Evolutionary conservation across 2,888 invertebrate genomes (phyloP).

Genomic region (Dasysyrphus tricinctus): DNA sequence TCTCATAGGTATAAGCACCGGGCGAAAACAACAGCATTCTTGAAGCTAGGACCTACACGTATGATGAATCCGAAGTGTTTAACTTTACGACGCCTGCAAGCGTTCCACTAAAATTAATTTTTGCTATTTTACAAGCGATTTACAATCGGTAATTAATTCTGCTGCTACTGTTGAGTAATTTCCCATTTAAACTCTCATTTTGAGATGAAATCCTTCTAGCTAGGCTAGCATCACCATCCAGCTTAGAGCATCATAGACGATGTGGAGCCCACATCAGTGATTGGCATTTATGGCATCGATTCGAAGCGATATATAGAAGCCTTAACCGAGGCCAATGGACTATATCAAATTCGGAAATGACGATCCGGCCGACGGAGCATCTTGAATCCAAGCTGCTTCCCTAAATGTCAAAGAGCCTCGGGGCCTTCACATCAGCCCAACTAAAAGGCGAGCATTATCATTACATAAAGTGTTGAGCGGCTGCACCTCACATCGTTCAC

Average conservation of each 20-base stretch:
- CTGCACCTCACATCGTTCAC: conserved; percentile 75
- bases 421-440: conserved; percentile 32
- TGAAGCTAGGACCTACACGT: conserved; percentile 11
- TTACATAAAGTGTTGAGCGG: conserved; percentile 71
- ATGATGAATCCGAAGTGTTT: conserved; percentile 20
- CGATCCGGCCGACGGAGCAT: neutral
- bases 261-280: conserved; percentile 48
- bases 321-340: conserved; percentile 62
- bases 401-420: conserved; percentile 11
- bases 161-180: conserved; percentile 73
- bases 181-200: conserved; percentile 56
- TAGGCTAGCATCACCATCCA: neutral
- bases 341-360: conserved; percentile 53
- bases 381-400: conserved; percentile 17
- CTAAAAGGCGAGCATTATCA: conserved; percentile 63
- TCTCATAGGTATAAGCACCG: neutral
- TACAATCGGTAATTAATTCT: conserved; percentile 65
- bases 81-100: conserved; percentile 71
- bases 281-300: conserved; percentile 71
- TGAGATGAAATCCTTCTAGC: neutral
- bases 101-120: conserved; percentile 75
- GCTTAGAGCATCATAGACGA: neutral
- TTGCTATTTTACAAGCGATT: conserved; percentile 75
- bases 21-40: conserved; percentile 12
- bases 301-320: conserved; percentile 48